Evolutionary conservation across 2,113 vertebrate genomes (phyloP).

Genomic region (Engraulis encrasicolus): DNA sequence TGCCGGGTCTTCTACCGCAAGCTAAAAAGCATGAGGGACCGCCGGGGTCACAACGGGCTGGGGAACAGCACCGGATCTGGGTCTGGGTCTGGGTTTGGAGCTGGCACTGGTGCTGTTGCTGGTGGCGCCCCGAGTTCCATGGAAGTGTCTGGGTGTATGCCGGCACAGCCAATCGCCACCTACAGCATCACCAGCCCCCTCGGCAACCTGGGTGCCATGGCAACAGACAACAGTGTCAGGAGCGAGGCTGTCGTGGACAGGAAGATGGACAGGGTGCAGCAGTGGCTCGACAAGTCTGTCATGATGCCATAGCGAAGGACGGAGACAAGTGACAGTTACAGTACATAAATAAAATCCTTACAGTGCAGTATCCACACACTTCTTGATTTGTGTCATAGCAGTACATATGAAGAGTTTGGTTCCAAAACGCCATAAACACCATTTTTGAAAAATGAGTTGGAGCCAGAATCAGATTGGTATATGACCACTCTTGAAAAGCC

Average conservation of each 20-base stretch:
- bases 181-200: neutral
- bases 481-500: too few species aligned
- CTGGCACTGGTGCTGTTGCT: neutral
- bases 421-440: too few species aligned
- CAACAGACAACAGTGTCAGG: neutral
- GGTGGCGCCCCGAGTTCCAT: neutral
- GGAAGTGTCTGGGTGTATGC: neutral
- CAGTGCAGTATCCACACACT: too few species aligned
- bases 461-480: too few species aligned
- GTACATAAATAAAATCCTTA: constrained; percentile 22
- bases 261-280: constrained; percentile 44
- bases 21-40: constrained; percentile 40
- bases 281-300: constrained; percentile 36
- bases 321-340: neutral
- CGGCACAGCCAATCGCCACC: neutral
- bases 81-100: too few species aligned
- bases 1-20: constrained; percentile 45
- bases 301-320: neutral
- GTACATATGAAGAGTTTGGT: too few species aligned
- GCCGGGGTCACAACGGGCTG: neutral
- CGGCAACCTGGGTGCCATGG: neutral
- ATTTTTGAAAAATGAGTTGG: too few species aligned
- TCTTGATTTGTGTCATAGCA: too few species aligned
- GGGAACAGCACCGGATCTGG: neutral
- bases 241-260: constrained; percentile 4